Evolutionary conservation across 2,797 vertebrate species (phyloP).

Genomic region (Ptychadena robeensis): DNA sequence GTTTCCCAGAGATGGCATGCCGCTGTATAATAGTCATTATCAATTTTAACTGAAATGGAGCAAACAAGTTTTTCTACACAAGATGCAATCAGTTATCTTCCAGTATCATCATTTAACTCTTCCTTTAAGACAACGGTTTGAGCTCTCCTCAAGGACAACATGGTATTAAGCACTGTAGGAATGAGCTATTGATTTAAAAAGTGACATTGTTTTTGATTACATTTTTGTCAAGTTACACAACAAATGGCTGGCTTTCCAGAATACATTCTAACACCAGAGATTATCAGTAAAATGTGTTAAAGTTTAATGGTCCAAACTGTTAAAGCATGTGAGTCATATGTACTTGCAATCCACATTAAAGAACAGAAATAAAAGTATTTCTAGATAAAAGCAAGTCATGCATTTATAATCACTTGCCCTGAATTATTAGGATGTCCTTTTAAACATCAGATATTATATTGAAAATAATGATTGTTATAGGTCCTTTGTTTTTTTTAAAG

Average conservation of each 20-base stretch:
- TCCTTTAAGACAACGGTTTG: not conserved
- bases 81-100: not conserved
- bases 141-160: constrained; percentile 15
- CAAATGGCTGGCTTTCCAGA: not conserved
- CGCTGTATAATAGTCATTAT: not conserved
- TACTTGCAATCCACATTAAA: not conserved
- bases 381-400: not conserved
- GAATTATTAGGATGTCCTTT: too few relatives aligned
- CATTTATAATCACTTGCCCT: not conserved
- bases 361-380: not conserved
- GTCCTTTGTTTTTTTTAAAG: not conserved
- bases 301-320: constrained; percentile 17
- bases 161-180: not conserved
- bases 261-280: not conserved
- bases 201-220: constrained; percentile 25
- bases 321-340: not conserved
- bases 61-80: not conserved
- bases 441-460: not conserved
- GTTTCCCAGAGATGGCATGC: not conserved
- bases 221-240: constrained; percentile 19
- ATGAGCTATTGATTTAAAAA: constrained; percentile 25
- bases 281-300: constrained; percentile 6
- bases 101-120: constrained; percentile 12
- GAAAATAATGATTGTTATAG: not conserved
- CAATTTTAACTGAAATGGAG: constrained; percentile 1